Evolutionary conservation across 2,888 invertebrate genomes (phyloP), one percentile per base, ranked within the genome.

Genomic region (Apantesis nais): DNA sequence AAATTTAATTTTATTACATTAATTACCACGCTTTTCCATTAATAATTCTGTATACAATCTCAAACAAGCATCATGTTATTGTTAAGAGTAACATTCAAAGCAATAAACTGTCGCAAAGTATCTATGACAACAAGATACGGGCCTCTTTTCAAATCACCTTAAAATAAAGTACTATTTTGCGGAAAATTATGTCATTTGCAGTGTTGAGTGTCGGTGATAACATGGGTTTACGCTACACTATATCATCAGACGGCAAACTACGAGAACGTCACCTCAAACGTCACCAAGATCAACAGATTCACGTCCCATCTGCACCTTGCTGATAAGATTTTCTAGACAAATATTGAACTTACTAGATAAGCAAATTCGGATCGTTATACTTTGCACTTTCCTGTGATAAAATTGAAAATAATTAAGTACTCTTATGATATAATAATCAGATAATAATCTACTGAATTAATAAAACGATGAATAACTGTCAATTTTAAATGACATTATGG

Each of bases 341-440:
- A 93, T 92, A 92, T 92, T 92, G 86, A 88, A 79, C 81, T 81
- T 84, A 79, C 62, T 67, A 85, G 92, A 92, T 92, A 93, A 92
- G 84, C 80, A 84, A 85, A 87, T 85, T 86, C 91, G 83, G 92
- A 93, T 93, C 93, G 91, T 93, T 92, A 93, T 89, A 93, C 92
- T 92, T 92, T 93, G 88, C 92, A 90, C 91, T 92, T 90, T 90
- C 85, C 78, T 81, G 88, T 79, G 91, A 91, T 91, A 91, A 88
- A 86, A 88, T 89, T 88, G 70, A 85, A 81, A 83, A 86, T 87
- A 86, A 89, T 88, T 85, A 86, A 85, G 83, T 87, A 83, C 84
- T 83, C 84, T 84, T 83, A 81, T 82, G 85, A 88, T 86, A 85
- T 78, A 76, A 78, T 83, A 77, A 80, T 83, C 82, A 85, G 85